phyloP scores from a whole-genome alignment of 2,888 invertebrate genomes.

The Dryocosmus kuriphilus region DNA sequence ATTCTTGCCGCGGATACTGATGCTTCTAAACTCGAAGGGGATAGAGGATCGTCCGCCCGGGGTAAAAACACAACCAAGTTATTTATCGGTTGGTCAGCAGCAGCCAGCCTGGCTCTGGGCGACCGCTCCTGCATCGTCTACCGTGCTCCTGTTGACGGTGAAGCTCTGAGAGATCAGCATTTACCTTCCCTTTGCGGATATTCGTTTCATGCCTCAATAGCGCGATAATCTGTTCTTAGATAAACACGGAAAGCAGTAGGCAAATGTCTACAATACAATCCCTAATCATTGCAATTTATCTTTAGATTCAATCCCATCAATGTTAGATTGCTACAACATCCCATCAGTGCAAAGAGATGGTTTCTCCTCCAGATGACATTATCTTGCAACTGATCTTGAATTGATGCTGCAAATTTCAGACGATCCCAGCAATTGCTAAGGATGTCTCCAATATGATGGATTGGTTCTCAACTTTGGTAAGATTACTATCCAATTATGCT shows the following conservation, averaged over 20 bases:
- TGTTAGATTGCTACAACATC: background rate
- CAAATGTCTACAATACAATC: background rate
- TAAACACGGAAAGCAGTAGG: background rate
- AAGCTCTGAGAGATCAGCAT: background rate
- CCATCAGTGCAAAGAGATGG: background rate
- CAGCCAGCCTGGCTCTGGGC: slow-evolving; percentile 60
- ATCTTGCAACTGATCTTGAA: background rate
- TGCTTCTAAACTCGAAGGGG: slow-evolving; percentile 49
- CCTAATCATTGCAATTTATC: background rate
- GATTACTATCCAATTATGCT: too few species aligned
- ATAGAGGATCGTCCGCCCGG: slow-evolving; percentile 50
- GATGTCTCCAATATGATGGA: background rate
- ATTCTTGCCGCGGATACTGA: slow-evolving; percentile 39
- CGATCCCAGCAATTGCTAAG: background rate
- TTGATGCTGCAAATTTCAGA: background rate
- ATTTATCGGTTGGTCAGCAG: slow-evolving; percentile 67
- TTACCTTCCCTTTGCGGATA: background rate
- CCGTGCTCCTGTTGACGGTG: slow-evolving; percentile 31
- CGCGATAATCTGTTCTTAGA: background rate
- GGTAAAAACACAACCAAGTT: slow-evolving; percentile 67
- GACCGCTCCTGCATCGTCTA: slow-evolving; percentile 43
- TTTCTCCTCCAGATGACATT: background rate
- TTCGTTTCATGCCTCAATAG: background rate
- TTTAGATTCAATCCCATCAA: background rate
- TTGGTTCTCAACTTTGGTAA: background rate